These are phyloP conservation scores for Pterocles orientalis DNA, from an alignment of 2,113 vertebrate genomes.

Conservation along the genomic window DNA sequence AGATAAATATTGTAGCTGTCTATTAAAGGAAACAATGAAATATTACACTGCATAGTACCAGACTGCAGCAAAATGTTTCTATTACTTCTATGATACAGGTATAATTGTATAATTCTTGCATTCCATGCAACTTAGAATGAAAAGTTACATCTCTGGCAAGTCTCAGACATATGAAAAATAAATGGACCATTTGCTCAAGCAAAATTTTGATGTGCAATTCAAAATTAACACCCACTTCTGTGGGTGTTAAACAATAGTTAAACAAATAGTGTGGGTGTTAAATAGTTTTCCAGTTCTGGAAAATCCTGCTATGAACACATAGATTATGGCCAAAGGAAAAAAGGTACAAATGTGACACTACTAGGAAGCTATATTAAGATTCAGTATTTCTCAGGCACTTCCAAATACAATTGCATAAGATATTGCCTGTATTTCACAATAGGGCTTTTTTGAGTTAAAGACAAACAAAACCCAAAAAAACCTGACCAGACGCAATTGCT, in stretches of 20 bases:
- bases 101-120: background rate
- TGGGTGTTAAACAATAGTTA: too few relatives aligned
- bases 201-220: slow-evolving; percentile 1
- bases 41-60: background rate
- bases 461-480: background rate
- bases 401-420: background rate
- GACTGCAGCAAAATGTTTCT: background rate
- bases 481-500: background rate
- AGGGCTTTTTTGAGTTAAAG: background rate
- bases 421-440: background rate
- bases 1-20: background rate
- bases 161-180: background rate
- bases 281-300: background rate
- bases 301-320: background rate
- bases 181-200: background rate
- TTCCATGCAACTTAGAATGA: background rate
- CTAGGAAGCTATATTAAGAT: background rate
- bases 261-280: too few relatives aligned
- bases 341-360: background rate
- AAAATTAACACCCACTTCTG: background rate
- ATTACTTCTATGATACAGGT: background rate
- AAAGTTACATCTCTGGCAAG: background rate
- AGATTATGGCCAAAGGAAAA: background rate
- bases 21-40: background rate
- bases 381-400: background rate